Conservation (phyloP, 1,140 invertebrate species). For the Oedothorax gibbosus region DNA sequence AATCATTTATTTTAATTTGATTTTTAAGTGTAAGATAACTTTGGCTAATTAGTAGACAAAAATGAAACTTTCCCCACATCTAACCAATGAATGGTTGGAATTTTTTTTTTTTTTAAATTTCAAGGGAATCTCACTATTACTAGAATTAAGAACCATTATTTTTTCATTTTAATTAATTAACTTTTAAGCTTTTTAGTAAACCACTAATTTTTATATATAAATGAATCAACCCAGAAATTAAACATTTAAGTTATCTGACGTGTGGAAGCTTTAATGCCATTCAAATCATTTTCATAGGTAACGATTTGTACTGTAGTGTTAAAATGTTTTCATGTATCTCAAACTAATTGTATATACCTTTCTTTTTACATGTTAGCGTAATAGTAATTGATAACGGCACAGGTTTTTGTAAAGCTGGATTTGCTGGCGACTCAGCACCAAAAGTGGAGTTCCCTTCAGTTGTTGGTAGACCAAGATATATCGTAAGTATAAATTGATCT, state of each 20-base stretch:
- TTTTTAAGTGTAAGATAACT: no score
- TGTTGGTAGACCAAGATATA: slow-evolving; percentile 68
- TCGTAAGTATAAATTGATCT: slow-evolving; percentile 62
- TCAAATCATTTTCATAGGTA: not conserved
- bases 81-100: no score
- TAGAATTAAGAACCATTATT: no score
- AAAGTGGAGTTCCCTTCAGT: slow-evolving; percentile 70
- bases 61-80: no score
- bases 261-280: not conserved
- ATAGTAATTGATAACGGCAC: slow-evolving; percentile 71
- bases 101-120: no score
- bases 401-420: slow-evolving; percentile 71
- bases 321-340: not conserved
- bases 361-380: slow-evolving; percentile 18
- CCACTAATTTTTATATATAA: no score
- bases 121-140: no score
- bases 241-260: not conserved
- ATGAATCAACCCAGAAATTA: not conserved
- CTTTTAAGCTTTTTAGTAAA: no score
- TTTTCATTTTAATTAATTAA: no score
- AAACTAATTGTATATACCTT: not conserved
- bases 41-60: no score
- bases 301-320: not conserved
- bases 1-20: no score
- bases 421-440: slow-evolving; percentile 71